These are phyloP conservation scores for Hyperoplus immaculatus DNA, from an alignment of 2,797 vertebrate species.

Conservation along the genomic window DNA sequence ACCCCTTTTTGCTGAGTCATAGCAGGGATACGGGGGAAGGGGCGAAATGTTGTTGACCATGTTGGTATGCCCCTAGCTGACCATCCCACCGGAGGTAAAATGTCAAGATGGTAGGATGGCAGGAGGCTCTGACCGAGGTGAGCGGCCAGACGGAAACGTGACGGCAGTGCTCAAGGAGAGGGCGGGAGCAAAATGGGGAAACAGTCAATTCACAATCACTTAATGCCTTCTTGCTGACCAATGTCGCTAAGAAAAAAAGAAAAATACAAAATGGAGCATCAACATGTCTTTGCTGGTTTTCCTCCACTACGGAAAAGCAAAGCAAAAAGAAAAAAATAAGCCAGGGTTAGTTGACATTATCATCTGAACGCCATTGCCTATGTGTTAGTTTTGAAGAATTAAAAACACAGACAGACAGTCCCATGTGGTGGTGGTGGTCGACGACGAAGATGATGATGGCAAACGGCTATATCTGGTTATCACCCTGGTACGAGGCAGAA, in stretches of 20 bases:
- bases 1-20: constrained; percentile 27
- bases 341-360: constrained; percentile 60
- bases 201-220: constrained; percentile 58
- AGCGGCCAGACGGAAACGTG: constrained; percentile 28
- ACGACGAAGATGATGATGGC: constrained; percentile 38
- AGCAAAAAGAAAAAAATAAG: constrained; percentile 34
- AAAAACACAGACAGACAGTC: constrained; percentile 49
- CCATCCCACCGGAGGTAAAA: constrained; percentile 45
- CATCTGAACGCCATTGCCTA: constrained; percentile 39
- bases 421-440: constrained; percentile 25
- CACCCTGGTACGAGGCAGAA: constrained; percentile 37
- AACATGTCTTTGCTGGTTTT: constrained; percentile 51
- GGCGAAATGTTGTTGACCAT: constrained; percentile 52
- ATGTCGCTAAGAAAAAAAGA: constrained; percentile 10
- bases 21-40: neutral
- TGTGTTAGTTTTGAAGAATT: constrained; percentile 50
- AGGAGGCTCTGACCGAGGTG: constrained; percentile 42
- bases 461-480: constrained; percentile 28
- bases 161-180: constrained; percentile 30
- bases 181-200: constrained; percentile 6
- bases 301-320: constrained; percentile 39
- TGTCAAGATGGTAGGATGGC: constrained; percentile 41
- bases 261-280: constrained; percentile 30
- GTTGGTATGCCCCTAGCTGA: constrained; percentile 50
- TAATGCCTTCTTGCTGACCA: constrained; percentile 37